phyloP scores from a whole-genome alignment of 2,888 invertebrate genomes.

The Aphodius sticticus region DNA sequence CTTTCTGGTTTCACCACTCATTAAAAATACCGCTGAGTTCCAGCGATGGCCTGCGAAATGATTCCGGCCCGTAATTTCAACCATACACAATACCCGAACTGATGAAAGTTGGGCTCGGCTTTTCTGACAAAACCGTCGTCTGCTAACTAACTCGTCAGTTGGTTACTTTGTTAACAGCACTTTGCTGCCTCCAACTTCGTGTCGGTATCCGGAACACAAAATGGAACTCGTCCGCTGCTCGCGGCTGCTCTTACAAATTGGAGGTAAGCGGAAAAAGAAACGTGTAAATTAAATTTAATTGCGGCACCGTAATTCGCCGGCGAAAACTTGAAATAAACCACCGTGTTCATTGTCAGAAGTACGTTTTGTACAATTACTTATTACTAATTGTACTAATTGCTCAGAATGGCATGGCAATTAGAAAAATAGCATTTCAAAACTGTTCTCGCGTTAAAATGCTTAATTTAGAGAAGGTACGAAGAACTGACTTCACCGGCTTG shows the following conservation, averaged over 20 bases:
- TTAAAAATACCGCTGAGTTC: not conserved
- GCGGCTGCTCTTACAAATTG: not conserved
- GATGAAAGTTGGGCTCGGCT: not conserved
- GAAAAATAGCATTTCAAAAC: not conserved
- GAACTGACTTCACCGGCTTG: not conserved
- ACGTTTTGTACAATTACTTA: not conserved
- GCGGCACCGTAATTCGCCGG: not conserved
- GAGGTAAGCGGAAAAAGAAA: constrained; percentile 4
- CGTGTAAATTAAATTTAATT: constrained; percentile 4
- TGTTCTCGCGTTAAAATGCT: not conserved
- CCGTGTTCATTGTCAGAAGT: not conserved
- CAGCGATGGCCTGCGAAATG: not conserved
- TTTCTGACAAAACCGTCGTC: constrained; percentile 4
- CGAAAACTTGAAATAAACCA: constrained; percentile 4
- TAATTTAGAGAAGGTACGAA: not conserved
- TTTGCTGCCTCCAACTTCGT: not conserved
- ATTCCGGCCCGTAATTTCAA: not conserved
- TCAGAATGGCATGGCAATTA: not conserved
- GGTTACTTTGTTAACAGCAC: not conserved
- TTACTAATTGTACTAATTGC: not conserved
- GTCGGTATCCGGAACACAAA: constrained; percentile 4
- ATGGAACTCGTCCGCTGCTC: not conserved
- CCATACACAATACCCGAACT: not conserved
- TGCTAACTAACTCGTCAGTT: not conserved
- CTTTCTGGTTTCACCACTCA: not conserved